Evolutionary conservation across 37 sponge, comb jelly and placozoan genomes (phyloP), one percentile per base, ranked within the genome.

Genomic region (Spongilla lacustris): DNA sequence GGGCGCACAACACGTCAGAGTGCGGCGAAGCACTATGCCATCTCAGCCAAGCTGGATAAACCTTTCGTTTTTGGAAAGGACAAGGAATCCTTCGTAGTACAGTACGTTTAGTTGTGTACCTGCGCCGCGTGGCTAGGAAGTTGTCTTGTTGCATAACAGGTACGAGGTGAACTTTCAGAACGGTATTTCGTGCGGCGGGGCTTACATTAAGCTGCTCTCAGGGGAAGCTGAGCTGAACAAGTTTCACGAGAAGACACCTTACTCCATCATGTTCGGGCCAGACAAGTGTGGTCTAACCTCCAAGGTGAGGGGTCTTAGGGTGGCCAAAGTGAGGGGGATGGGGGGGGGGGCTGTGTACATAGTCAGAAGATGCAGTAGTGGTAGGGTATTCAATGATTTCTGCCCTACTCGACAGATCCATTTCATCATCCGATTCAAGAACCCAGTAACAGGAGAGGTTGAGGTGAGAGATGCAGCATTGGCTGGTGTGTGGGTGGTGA

Each of bases 221-320:
- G 79, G 33, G 13, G 80, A 83, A 8, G 81, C 32, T 21, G 93
- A 82, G 14, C 58, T 58, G 58, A 10, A 1, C 14, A 19, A 87
- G 68, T 92, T 99, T 78, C 79, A 92, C 31, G 99, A 99, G 73
- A 91, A 94, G 71, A 92, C 97, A 28, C 98, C 94, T 0, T 99
- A 99, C 75, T 95, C 98, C 67, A 95, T 99, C 79, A 99, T 99
- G 99, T 99, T 99, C 84, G 99, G 99, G 8, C 99, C 99, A 27
- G 99, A 99, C 89, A 95, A 91, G 71, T 99, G 99, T 84, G 99
- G 99, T 36, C 67, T 58, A 66, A 90, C 86, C 28, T 76, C 84
- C 36, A 99, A 97, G 89, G 96, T 96, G 30, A 78, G 88, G 69
- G 50, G 58, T 58, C 21, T 41, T 41, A 41, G 41, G 41, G 6